Base-by-base conservation (phyloP, 2,888 invertebrate genomes). In the Cryptocephalus moraei region DNA sequence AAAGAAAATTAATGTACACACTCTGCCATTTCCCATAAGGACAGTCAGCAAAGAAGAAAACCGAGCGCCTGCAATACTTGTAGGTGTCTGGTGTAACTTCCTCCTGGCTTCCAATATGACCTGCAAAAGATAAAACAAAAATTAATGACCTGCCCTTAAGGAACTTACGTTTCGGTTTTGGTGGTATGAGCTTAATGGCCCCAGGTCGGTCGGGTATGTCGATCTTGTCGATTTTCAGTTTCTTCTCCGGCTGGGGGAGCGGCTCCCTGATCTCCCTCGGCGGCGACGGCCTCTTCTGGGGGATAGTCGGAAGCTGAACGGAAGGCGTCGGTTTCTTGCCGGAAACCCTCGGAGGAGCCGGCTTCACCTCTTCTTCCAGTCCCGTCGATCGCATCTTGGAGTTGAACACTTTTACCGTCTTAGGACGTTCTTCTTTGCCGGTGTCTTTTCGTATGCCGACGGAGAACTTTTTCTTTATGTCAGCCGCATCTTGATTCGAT, bases 311-410 rank as follows among this genome's bases (percentile, higher is more conserved):
- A 61, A 70, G 52, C 55, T 78, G 62, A 53, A 74, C 68, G 0
- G 76, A 68, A 47, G 68, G 55, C 8, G 67, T 57, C 64, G 80
- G 82, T 60, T 84, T 80, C 2, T 80, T 68, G 6, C 11, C 36
- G 4, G 36, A n/a, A 11, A 12, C 12, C 47, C 87, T 75, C 3
- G 89, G 86, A 2, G 86, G 86, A 10, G 91, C 88, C n/a, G 89
- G 88, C 62, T 87, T 87, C 0, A 83, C 79, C 72, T 88, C 90
- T 68, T 92, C 91, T 64, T 88, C 89, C 45, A 93, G 71, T 34
- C 92, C 93, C 61, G 91, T 92, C 43, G 91, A 91, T 56, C 94
- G 80, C 74, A 93, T 91, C 72, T 90, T 91, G 1, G 91, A 88
- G 70, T 91, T 84, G 67, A 85, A 91, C 11, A 88, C 86, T 77